These are phyloP conservation scores for Sebastes diploproa DNA, from an alignment of 2,797 vertebrate genomes.

Conservation along the genomic window DNA sequence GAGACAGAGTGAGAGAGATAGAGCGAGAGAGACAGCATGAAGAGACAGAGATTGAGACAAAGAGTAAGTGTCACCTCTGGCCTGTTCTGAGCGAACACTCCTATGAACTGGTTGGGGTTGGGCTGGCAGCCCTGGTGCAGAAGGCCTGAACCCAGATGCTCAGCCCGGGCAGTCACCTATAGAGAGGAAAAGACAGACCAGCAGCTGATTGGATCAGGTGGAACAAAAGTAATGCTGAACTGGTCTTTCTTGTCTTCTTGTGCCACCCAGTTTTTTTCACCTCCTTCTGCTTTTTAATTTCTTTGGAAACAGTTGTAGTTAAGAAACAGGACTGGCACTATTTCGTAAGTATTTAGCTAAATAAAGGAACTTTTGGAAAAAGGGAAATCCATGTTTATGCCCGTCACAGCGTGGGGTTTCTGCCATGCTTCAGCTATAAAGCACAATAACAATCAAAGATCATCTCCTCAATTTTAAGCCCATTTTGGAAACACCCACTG, in stretches of 20 bases:
- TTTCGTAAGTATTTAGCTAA: background rate
- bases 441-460: background rate
- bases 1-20: background rate
- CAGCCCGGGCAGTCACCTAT: conserved; percentile 91
- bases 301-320: background rate
- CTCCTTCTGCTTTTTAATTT: background rate
- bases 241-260: background rate
- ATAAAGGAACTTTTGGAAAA: background rate
- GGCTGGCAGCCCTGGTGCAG: conserved; percentile 91
- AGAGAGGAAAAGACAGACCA: background rate
- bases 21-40: background rate
- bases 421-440: background rate
- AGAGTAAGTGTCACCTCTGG: conserved; percentile 87
- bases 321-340: background rate
- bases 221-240: background rate
- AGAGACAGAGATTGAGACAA: background rate
- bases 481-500: background rate
- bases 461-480: background rate
- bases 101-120: conserved; percentile 90
- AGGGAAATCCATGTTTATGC: background rate
- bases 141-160: conserved; percentile 94
- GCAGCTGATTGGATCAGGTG: background rate
- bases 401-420: background rate
- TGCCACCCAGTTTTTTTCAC: background rate
- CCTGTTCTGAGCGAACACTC: conserved; percentile 97